phyloP scores from a whole-genome alignment of 2,888 invertebrate species.

The Drosophila atripex region DNA sequence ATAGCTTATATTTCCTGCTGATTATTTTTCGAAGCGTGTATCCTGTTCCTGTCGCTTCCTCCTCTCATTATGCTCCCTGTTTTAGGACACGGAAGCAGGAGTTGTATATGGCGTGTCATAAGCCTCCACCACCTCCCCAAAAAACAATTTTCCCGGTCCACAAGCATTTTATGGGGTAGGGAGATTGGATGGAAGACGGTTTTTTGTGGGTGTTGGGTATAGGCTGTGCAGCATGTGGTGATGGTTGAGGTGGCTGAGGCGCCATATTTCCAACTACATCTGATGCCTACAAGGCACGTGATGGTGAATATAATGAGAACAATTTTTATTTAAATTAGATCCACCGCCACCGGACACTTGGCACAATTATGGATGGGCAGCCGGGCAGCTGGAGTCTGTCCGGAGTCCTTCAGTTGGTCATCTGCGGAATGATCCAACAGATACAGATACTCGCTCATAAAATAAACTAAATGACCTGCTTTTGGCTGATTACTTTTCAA shows the following conservation, averaged over 20 bases:
- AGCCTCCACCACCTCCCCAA: constrained; percentile 40
- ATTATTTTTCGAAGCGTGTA: neutral
- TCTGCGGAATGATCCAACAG: constrained; percentile 5
- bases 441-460: constrained; percentile 30
- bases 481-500: constrained; percentile 41
- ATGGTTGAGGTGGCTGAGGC: constrained; percentile 23
- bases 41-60: constrained; percentile 11
- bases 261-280: constrained; percentile 39
- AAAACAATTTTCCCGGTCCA: constrained; percentile 30
- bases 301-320: constrained; percentile 58
- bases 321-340: constrained; percentile 75
- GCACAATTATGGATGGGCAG: constrained; percentile 50
- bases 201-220: constrained; percentile 10
- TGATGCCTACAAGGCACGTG: constrained; percentile 49
- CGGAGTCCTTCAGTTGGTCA: constrained; percentile 15
- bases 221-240: neutral
- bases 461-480: constrained; percentile 35
- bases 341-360: constrained; percentile 57
- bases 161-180: constrained; percentile 20
- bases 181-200: constrained; percentile 23
- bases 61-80: constrained; percentile 27
- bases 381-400: constrained; percentile 10
- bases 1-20: neutral
- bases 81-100: constrained; percentile 33
- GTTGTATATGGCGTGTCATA: constrained; percentile 49